Evolutionary conservation across 1,140 invertebrate genomes (phyloP), one percentile per base, ranked within the genome.

Genomic region (Lasioglossum baleicum): DNA sequence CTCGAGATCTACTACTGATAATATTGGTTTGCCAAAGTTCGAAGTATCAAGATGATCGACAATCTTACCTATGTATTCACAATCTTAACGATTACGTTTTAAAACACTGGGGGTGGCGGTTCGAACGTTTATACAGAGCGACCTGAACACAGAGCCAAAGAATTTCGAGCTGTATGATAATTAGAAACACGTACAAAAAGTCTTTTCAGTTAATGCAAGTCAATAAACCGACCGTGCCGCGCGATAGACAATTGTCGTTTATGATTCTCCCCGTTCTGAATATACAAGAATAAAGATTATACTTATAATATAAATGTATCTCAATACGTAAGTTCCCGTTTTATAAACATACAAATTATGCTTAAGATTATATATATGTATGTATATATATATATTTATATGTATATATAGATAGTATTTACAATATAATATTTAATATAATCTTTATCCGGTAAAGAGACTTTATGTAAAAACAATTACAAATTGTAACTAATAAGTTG

Each of bases 1-100:
- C 31, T 63, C 40, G 56, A 51, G 35, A 61, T 70, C 69, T 26
- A 26, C 42, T 67, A 42, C 22, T 26, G 42, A n/a, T n/a, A 26
- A 67, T 42, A n/a, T 26, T 71, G 26, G 13, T 35, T 77, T 7
- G 60, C 69, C 48, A 48, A 70, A 70, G 69, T 70, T 44, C 35
- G 13, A 70, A 77, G 31, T 68, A 17, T 63, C 35, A 35, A 56
- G 61, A 40, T 42, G 31, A 22, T 7, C 31, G 20, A 44, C 10
- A 44, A 65, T 44, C 11, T 48, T 67, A 48, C 31, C 56, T 58
- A 51, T 10, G 17, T 53, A 63, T 48, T 56, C 42, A 20, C 58
- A 35, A 53, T 11, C 31, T 58, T 17, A 65, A 56, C 13, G n/a
- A 0, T 53, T 17, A 48, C 20, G 56, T 31, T 4, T 56, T 53